Evolutionary conservation across 1,140 invertebrate species (phyloP), one percentile per base, ranked within the genome.

Genomic region (Ostrea denselamellosa): DNA sequence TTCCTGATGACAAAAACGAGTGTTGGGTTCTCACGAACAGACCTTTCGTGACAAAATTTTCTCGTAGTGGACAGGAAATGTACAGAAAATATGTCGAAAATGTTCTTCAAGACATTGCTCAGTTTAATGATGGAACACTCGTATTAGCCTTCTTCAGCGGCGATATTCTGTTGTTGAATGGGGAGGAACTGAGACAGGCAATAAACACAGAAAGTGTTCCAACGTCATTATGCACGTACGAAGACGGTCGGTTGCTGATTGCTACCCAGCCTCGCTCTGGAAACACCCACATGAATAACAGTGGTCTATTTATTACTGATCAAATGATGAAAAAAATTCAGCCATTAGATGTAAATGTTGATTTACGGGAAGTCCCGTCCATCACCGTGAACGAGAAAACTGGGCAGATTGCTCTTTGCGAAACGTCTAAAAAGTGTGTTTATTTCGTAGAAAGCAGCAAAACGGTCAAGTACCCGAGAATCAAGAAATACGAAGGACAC

Each of bases 71-170:
- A 9, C 9, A 77, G 28, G 68, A 77, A 25, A 77, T 34, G 68
- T 77, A 34, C 68, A 9, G 68, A 34, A 77, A 77, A 77, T 77
- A 77, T 34, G 68, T 77, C 68, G 68, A 77, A 77, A 77, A 34
- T 17, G 68, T 77, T 28, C 68, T 34, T 12, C 68, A 77, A 25
- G 68, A 77, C 28, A 77, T 77, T 28, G 68, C 68, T 77, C 68
- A 25, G 12, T 34, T 28, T 34, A 77, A 25, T 34, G 25, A 77
- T 77, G 68, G 68, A 28, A 17, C 68, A 28, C 68, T 77, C 14
- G 68, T 77, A 14, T 17, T 77, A 34, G 68, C 68, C 68, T 77
- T 77, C 14, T 34, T 25, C 25, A 34, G 28, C 25, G 68, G 68
- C 28, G 28, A 77, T 34, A 28, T 77, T 28, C 22, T 77, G 68